Evolutionary conservation across 2,888 invertebrate species (phyloP), one percentile per base, ranked within the genome.

Genomic region (Aquatica leii): DNA sequence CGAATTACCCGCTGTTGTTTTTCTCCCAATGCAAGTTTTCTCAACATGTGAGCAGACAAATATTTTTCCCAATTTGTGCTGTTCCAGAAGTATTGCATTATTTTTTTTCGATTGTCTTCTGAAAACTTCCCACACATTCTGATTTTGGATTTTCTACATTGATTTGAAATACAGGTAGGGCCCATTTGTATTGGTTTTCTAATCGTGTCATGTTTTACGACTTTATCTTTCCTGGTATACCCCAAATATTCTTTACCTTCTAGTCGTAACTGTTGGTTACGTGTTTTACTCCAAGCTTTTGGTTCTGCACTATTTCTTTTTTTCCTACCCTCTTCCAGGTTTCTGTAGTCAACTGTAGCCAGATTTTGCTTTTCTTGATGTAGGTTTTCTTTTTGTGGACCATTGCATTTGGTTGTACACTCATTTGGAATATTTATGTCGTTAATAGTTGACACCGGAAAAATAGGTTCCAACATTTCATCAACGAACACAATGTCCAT

Each of bases 221-320:
- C n/a, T n/a, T n/a, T 31, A 9, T 31, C 31, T 31, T 31, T 31
- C 31, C 31, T 31, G 4, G 4, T 6, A n/a, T 40, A 12, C 40
- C n/a, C n/a, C n/a, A n/a, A n/a, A n/a, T n/a, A n/a, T n/a, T n/a
- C n/a, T n/a, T n/a, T n/a, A n/a, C n/a, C 12, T 40, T 40, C 40
- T 40, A 40, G 8, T 40, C 40, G 8, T n/a, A 40, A 12, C 40
- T 40, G 8, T 40, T 40, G 40, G 40, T 40, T 6, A 12, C 40
- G 40, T 40, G 40, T 40, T 40, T 40, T 40, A 40, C n/a, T 40
- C 40, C 40, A 40, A 40, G 40, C 40, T 40, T 31, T 31, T 31
- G 31, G 31, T 31, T 31, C 31, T 31, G 5, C 31, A 31, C 4
- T 31, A 6, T 31, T 40, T 40, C 40, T n/a, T 40, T n/a, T 40